Conservation (phyloP, 2,888 invertebrate species). For the Sussaba pulchella region DNA sequence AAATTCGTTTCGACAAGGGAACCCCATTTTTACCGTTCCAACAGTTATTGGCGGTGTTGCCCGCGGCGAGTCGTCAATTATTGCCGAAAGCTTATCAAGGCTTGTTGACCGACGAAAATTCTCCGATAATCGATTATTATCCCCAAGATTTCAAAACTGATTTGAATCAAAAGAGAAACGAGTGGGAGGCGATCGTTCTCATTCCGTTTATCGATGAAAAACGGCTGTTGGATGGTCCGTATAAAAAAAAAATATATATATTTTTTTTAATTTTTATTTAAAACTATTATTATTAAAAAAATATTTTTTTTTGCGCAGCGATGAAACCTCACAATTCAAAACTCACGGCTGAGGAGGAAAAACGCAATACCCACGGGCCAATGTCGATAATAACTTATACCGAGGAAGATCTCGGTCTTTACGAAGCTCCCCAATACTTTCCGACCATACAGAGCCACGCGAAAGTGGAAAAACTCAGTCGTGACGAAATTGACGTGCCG, state of each 20-base stretch:
- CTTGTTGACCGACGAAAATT: slow-evolving; percentile 91
- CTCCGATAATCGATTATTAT: slow-evolving; percentile 95
- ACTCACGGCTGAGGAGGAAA: slow-evolving; percentile 89
- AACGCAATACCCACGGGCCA: slow-evolving; percentile 94
- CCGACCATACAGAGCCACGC: slow-evolving; percentile 87
- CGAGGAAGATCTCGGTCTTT: slow-evolving; percentile 86
- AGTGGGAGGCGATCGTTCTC: slow-evolving; percentile 98
- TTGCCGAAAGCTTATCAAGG: slow-evolving; percentile 92
- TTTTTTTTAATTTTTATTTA: no score
- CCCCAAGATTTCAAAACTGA: slow-evolving; percentile 96
- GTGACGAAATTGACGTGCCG: slow-evolving; percentile 87
- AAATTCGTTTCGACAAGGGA: slow-evolving; percentile 93
- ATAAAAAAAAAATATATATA: not conserved
- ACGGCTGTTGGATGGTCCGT: slow-evolving; percentile 76
- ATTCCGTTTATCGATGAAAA: slow-evolving; percentile 97
- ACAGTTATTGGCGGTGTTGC: slow-evolving; percentile 95
- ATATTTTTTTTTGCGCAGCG: slow-evolving; percentile 82
- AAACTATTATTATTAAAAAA: not conserved
- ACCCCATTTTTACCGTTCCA: slow-evolving; percentile 97
- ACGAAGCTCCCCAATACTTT: slow-evolving; percentile 87
- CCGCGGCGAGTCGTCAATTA: slow-evolving; percentile 92
- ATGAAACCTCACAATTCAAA: slow-evolving; percentile 89
- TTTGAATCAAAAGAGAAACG: slow-evolving; percentile 97
- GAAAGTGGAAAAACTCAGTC: slow-evolving; percentile 84
- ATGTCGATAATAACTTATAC: slow-evolving; percentile 92